Evolutionary conservation across 1,140 invertebrate genomes (phyloP).

Genomic region (Drosophila aff.): DNA sequence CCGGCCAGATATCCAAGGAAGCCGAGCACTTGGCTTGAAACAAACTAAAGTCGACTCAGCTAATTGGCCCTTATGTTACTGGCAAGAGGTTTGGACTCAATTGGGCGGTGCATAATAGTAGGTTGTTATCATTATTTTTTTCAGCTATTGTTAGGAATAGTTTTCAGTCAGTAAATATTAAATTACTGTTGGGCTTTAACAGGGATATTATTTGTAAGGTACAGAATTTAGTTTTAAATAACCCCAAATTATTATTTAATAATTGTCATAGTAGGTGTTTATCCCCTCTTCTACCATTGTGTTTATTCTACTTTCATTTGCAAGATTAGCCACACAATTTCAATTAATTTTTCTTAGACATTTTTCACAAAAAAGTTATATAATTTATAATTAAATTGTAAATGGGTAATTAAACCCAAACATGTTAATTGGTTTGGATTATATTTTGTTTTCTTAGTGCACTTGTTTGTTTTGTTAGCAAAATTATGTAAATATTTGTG

Average conservation of each 20-base stretch:
- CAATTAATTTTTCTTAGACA: neutral
- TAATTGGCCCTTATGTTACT: constrained; percentile 70
- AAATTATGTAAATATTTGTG: constrained; percentile 3
- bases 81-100: constrained; percentile 50
- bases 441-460: neutral
- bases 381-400: neutral
- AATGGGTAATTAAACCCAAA: neutral
- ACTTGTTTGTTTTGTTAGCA: neutral
- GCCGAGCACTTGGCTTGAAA: constrained; percentile 31
- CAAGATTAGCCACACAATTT: neutral
- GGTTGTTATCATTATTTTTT: constrained; percentile 37
- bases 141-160: constrained; percentile 31
- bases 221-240: neutral
- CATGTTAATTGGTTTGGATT: neutral
- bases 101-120: constrained; percentile 28
- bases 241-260: neutral
- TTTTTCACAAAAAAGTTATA: neutral
- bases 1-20: constrained; percentile 10
- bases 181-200: too few species aligned
- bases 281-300: neutral
- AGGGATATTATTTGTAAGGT: too few species aligned
- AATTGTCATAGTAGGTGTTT: neutral
- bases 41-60: constrained; percentile 51
- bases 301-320: neutral
- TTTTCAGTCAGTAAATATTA: neutral